Percentiles rank a stretch among this genome's conserved stretches.
phyloP scores from a whole-genome alignment of 1,140 invertebrate species.

The Procambarus clarkii region DNA sequence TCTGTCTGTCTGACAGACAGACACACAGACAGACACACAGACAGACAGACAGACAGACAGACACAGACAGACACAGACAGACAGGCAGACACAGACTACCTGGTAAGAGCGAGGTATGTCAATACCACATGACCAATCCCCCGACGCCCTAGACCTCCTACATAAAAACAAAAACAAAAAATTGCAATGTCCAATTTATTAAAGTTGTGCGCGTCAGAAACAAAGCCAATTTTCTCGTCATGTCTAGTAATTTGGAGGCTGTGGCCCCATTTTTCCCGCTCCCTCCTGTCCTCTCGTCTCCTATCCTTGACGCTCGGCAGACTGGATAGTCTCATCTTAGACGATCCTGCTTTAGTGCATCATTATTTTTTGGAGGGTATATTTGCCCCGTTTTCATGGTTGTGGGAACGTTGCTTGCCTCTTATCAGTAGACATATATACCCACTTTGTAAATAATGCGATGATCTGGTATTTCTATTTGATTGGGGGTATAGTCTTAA shows the following conservation, averaged over 20 bases:
- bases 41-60: neutral
- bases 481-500: too few relatives aligned
- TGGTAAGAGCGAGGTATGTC: neutral
- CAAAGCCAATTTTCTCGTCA: slow-evolving; percentile 2
- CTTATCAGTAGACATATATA: too few relatives aligned
- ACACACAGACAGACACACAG: neutral
- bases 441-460: too few relatives aligned
- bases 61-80: slow-evolving; percentile 1
- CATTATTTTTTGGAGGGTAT: too few relatives aligned
- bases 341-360: too few relatives aligned
- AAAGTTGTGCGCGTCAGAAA: neutral
- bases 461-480: too few relatives aligned
- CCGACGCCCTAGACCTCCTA: too few relatives aligned
- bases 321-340: too few relatives aligned
- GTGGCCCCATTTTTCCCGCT: neutral
- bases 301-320: neutral
- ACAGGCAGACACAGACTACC: neutral
- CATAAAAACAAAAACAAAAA: neutral
- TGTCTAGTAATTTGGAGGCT: neutral
- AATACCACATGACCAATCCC: too few relatives aligned
- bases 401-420: too few relatives aligned
- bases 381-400: too few relatives aligned
- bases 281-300: neutral
- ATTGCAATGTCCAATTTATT: neutral
- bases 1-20: neutral